Base-by-base conservation (phyloP, 2,113 vertebrate species). In the Protobothrops flavoviridis region DNA sequence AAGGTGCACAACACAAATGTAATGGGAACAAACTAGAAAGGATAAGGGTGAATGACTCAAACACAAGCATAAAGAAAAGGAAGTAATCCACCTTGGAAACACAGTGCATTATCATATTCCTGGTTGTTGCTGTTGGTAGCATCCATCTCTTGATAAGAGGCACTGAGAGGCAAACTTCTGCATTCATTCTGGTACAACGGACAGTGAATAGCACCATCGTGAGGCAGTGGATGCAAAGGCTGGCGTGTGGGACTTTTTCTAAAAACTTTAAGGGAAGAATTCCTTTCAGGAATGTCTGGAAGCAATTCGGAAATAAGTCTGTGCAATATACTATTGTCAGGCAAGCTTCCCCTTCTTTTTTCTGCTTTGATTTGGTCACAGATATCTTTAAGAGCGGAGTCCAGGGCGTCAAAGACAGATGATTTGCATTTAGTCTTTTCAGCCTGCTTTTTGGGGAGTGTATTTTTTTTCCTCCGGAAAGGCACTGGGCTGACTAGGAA, bases 401-500 rank as follows among this genome's bases (percentile, higher is more conserved):
- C 99, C 92, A 99, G 98, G 20, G 99, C 99, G 96, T 99, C 98
- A 93, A 99, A 99, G 12, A 99, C 98, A 5, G 99, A 98, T 7
- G 98, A 97, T 94, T 99, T 99, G 92, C 98, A 98, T 96, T 98
- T 99, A 43, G 98, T 97, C 93, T 98, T 98, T 93, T 98, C 97
- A 56, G 97, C 94, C 95, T 98, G 98, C 93, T 98, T 98, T 94
- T 98, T 98, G 94, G 98, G 98, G 93, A 98, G 97, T 33, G 98
- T 95, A 94, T 97, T 98, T 97, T 98, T 99, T 98, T 99, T 99
- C 97, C 99, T 98, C 90, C 99, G 98, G 97, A 99, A 99, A 99
- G 99, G 99, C 99, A 99, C 99, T 91, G 99, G 99, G 85, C 99
- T 99, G 97, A 99, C 99, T 33, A 99, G 98, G 96, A 99, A 99